Conservation (phyloP, 2,888 invertebrate genomes). For the Xestoiulus laeticollis region DNA sequence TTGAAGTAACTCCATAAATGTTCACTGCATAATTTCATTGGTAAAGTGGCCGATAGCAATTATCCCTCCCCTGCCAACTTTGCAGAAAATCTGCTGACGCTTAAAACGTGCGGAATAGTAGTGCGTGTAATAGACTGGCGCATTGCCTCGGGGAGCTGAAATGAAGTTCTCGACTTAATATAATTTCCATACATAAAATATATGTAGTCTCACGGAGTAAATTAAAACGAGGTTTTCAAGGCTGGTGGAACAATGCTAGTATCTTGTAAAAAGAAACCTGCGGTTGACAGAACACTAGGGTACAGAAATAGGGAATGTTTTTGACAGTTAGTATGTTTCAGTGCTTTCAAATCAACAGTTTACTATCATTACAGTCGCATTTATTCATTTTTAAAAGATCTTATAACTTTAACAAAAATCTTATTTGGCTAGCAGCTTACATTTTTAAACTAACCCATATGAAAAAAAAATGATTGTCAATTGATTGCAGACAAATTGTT, state of each 20-base stretch:
- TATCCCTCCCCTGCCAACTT: neutral
- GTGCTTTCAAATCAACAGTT: neutral
- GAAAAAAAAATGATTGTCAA: too few relatives aligned
- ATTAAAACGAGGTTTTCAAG: neutral
- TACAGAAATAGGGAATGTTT: neutral
- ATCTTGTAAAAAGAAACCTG: neutral
- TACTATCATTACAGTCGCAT: neutral
- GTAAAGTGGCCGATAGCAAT: neutral
- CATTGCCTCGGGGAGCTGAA: constrained; percentile 15
- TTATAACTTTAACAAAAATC: neutral
- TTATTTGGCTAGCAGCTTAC: neutral
- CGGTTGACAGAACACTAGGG: neutral
- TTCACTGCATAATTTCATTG: neutral
- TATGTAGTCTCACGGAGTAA: constrained; percentile 12
- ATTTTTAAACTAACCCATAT: too few relatives aligned
- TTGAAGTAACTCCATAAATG: neutral
- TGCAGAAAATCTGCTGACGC: constrained; percentile 32
- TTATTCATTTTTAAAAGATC: neutral
- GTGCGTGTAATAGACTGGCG: constrained; percentile 35
- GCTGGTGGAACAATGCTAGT: neutral
- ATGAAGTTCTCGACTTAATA: constrained; percentile 16
- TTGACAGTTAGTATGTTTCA: neutral
- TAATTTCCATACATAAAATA: constrained; percentile 25
- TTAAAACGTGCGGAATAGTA: constrained; percentile 17
- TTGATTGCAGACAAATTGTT: too few relatives aligned